Evolutionary conservation across 37 sponge, comb jelly and placozoan genomes (phyloP).

Genomic region (Halisarca cf. caerulea): DNA sequence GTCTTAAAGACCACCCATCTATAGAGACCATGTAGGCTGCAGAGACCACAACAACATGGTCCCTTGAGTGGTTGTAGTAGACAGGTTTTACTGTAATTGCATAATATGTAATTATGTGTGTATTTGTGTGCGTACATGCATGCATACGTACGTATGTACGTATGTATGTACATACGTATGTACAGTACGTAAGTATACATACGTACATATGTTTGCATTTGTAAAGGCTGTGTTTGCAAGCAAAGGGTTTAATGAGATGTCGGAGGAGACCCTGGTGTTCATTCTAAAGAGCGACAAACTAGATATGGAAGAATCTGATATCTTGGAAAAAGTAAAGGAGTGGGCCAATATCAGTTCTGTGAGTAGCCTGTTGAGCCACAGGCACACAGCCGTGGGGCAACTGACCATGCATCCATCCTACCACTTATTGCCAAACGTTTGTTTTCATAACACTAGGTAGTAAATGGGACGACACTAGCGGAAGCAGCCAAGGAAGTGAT

Average conservation of each 20-base stretch:
- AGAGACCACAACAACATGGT: too few species aligned
- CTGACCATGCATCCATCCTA: not conserved
- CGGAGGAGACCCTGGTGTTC: slow-evolving; percentile 87
- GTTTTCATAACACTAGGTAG: slow-evolving; percentile 63
- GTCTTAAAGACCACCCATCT: too few species aligned
- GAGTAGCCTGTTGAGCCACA: slow-evolving; percentile 28
- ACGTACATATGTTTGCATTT: not conserved
- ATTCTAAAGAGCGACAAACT: slow-evolving; percentile 83
- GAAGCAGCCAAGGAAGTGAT: slow-evolving; percentile 87
- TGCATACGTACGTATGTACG: not conserved
- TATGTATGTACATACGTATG: not conserved
- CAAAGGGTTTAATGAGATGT: slow-evolving; percentile 91
- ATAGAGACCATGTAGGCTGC: too few species aligned
- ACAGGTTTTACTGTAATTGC: too few species aligned
- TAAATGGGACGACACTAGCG: slow-evolving; percentile 69
- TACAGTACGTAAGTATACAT: too few species aligned
- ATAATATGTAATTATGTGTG: too few species aligned
- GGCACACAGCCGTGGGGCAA: not conserved
- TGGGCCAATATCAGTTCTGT: slow-evolving; percentile 96
- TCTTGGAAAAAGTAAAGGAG: slow-evolving; percentile 88
- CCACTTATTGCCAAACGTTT: not conserved
- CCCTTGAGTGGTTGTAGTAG: too few species aligned
- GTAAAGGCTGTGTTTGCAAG: slow-evolving; percentile 76
- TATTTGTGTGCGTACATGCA: too few species aligned
- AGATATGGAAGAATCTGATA: slow-evolving; percentile 86